Evolutionary conservation across 2,113 vertebrate species (phyloP), one percentile per base, ranked within the genome.

Genomic region (Plotosus lineatus): DNA sequence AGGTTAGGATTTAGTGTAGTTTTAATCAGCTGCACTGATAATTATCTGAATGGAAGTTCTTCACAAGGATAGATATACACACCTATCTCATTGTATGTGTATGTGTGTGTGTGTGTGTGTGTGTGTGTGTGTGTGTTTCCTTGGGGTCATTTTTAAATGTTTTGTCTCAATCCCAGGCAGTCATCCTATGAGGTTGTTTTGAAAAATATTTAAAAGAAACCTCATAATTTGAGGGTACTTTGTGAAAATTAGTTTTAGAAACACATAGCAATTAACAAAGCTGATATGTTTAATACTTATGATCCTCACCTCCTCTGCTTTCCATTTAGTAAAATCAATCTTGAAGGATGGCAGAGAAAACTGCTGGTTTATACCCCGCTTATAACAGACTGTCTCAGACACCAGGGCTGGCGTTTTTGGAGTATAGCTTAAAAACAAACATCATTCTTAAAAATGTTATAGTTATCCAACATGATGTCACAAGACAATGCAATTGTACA

Each of bases 321-420:
- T 99, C 98, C 98, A 99, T 80, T 97, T 94, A 0, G 92, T 94
- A 91, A 99, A 98, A 88, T 99, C 96, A 0, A 99, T 97, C 93
- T 97, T 98, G 93, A 99, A 99, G 79, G 96, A 97, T 0, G 97
- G 95, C 92, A 98, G 92, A 48, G 97, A 98, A 92, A 98, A 99
- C 71, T 98, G 97, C 89, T 99, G 98, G 94, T 94, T 97, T 78
- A 98, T 96, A 2, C 97, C 98, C 63, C 97, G 92, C 88, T 99
- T 99, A 89, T 97, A 99, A 84, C 97, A 96, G n/a, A 98, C 94
- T 0, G 96, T 98, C 91, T 99, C 97, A 0, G 98, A 99, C 56
- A 94, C 94, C 92, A 98, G 88, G 4, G 90, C 89, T 4, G 97
- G 92, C 82, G 92, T 95, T 91, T 94, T 96, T 80, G 97, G 94